Percentiles rank a stretch among this genome's conserved stretches.
Conservation (phyloP, 2,113 vertebrate species). For the Pelecanus crispus region DNA sequence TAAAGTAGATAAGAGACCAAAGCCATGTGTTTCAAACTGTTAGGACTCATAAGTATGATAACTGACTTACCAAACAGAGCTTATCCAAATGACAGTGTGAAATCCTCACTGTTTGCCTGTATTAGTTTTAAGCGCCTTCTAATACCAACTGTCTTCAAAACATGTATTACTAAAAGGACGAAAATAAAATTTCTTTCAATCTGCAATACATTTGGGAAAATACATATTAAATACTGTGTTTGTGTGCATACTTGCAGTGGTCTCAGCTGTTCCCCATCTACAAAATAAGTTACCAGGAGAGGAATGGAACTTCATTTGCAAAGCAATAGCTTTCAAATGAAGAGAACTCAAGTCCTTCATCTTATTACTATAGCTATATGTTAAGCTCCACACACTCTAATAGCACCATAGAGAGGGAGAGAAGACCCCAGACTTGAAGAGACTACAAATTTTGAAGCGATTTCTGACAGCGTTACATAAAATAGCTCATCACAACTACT, state of each 20-base stretch:
- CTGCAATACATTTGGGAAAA: background rate
- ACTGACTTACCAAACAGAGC: background rate
- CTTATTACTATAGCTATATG: background rate
- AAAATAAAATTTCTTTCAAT: background rate
- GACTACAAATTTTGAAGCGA: background rate
- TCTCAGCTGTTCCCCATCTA: background rate
- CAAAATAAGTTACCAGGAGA: background rate
- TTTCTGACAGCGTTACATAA: background rate
- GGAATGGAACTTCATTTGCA: slow-evolving; percentile 4
- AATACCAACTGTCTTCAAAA: background rate
- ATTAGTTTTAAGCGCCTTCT: background rate
- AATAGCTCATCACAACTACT: background rate
- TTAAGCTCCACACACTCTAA: background rate
- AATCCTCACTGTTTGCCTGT: background rate
- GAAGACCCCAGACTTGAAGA: background rate
- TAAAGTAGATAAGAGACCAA: slow-evolving; percentile 37
- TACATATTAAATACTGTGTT: background rate
- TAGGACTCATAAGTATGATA: background rate
- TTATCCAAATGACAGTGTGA: background rate
- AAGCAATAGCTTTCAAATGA: slow-evolving; percentile 16
- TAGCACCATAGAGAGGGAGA: background rate
- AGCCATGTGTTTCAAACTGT: background rate
- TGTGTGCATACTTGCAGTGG: background rate
- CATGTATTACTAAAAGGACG: background rate
- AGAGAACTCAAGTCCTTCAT: background rate